Conservation (phyloP, 2,888 invertebrate species). For the Sericinus montela region DNA sequence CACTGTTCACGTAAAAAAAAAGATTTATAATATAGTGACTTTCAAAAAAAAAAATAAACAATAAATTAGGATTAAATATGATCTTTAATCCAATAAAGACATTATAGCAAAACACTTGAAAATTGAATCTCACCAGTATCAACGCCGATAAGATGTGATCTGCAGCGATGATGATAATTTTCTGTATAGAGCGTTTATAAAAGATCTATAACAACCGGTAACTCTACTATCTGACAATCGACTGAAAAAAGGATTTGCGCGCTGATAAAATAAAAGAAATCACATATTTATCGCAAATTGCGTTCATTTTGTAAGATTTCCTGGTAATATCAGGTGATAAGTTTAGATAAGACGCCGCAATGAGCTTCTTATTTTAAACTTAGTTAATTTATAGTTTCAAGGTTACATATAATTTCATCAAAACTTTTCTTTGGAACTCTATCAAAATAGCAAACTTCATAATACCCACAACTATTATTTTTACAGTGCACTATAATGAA, state of each 20-base stretch:
- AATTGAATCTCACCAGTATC: conserved; percentile 33
- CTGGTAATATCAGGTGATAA: conserved; percentile 55
- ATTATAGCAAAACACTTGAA: conserved; percentile 17
- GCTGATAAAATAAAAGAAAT: conserved; percentile 60
- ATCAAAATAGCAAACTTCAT: no score
- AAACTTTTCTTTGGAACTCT: neutral
- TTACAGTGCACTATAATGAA: no score
- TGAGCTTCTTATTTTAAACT: conserved; percentile 30
- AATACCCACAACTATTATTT: no score
- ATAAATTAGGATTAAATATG: no score
- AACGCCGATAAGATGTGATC: conserved; percentile 40
- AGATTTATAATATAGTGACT: no score
- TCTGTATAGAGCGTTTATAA: conserved; percentile 16
- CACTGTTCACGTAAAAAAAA: no score
- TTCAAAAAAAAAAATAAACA: no score
- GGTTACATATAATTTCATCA: neutral
- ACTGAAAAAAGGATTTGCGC: conserved; percentile 65
- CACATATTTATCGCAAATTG: conserved; percentile 70
- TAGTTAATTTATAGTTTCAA: conserved; percentile 28
- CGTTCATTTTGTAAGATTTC: conserved; percentile 59
- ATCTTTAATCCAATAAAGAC: neutral
- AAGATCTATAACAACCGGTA: conserved; percentile 53
- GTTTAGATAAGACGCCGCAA: conserved; percentile 39
- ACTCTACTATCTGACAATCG: conserved; percentile 63
- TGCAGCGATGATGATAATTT: conserved; percentile 25